Evolutionary conservation across 2,888 invertebrate genomes (phyloP).

Genomic region (Pterobdella sp.): DNA sequence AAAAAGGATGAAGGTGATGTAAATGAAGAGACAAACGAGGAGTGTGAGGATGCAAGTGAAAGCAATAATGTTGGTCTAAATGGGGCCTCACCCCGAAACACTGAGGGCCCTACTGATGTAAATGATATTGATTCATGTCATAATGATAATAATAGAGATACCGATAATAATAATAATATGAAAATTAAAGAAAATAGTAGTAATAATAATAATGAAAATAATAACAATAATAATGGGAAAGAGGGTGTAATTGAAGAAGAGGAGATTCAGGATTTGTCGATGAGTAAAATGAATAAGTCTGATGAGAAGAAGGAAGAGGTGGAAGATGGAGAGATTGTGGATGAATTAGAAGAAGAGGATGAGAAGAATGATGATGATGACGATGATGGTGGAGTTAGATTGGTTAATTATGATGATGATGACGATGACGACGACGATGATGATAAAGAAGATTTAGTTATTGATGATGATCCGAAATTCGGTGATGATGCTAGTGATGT

Average conservation of each 20-base stretch:
- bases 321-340: background rate
- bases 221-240: background rate
- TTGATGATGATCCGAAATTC: background rate
- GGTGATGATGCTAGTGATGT: background rate
- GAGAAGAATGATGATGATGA: background rate
- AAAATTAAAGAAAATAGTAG: background rate
- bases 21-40: background rate
- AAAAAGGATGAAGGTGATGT: background rate
- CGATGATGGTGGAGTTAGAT: background rate
- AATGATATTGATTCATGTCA: background rate
- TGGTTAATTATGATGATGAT: background rate
- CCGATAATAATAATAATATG: background rate
- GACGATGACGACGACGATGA: slow-evolving; percentile 7
- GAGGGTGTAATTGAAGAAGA: background rate
- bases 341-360: background rate
- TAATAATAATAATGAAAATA: background rate
- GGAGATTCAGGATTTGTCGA: background rate
- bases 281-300: background rate
- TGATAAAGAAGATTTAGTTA: background rate
- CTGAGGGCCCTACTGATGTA: background rate
- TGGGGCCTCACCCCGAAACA: background rate
- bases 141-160: background rate
- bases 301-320: background rate
- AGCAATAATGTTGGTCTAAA: background rate
- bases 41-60: background rate